Conservation (phyloP, 2,113 vertebrate genomes). For the Rhizomys pruinosus region DNA sequence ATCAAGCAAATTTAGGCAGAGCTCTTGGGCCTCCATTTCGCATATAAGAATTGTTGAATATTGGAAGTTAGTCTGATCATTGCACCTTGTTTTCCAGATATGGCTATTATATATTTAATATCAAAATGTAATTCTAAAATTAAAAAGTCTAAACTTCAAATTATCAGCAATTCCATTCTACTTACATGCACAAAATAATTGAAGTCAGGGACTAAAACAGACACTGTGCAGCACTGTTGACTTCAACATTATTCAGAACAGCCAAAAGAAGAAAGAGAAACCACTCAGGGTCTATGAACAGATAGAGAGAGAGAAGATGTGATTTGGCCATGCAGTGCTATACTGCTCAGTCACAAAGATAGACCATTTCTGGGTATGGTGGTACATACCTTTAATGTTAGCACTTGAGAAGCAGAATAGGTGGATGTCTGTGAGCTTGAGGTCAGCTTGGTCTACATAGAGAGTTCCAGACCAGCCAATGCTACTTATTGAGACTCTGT, state of each 20-base stretch:
- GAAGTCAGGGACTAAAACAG: neutral
- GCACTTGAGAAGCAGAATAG: no score
- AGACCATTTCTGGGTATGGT: no score
- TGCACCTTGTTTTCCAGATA: no score
- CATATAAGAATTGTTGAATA: no score
- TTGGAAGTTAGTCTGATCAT: neutral
- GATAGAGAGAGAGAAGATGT: neutral
- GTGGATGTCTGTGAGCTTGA: no score
- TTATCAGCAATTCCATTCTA: neutral
- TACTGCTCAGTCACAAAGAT: neutral
- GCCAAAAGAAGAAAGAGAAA: neutral
- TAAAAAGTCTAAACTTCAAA: neutral
- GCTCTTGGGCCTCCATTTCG: neutral
- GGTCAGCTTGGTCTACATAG: no score
- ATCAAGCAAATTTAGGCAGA: neutral
- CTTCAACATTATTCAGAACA: neutral
- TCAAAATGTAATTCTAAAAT: no score
- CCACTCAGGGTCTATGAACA: neutral
- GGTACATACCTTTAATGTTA: no score
- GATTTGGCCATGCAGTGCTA: fast-evolving
- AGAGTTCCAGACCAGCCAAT: no score
- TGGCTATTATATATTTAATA: no score
- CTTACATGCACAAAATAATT: neutral
- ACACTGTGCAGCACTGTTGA: neutral
- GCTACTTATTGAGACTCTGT: no score